Base-by-base conservation (phyloP, 2,888 invertebrate species). In the Acrocera orbiculus region DNA sequence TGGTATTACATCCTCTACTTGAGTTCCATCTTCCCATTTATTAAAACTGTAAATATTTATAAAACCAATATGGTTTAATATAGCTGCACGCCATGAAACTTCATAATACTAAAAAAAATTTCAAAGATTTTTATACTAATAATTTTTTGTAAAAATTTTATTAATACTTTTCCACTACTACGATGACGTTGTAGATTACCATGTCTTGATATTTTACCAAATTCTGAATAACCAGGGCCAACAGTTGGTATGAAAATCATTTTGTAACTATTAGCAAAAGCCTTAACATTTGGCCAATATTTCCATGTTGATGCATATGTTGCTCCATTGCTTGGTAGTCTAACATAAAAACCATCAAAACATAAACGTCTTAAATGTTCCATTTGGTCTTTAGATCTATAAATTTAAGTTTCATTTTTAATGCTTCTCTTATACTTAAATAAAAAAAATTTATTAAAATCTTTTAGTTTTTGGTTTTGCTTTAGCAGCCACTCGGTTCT, bases 1-100 rank as follows among this genome's bases (percentile, higher is more conserved):
- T 3, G 58, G 51, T 19, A 51, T 45, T 3, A 55, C 75, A 25
- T 74, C 71, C 51, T 78, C 78, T 35, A 78, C 75, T 56, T 78
- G 77, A 8, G 76, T 76, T 5, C 78, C 78, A 53, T 76, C 76
- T 43, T 73, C 72, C 76, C 77, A 78, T 49, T 77, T 76, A 50
- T 78, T 78, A 49, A 75, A 78, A 36, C 76, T 76, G 25, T 75
- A 76, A 35, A 78, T 68, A 8, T 70, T 69, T 11, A 79, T 57
- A 33, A 70, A 63, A 34, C 62, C 58, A 8, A 70, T 65, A 15
- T 64, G 62, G 28, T 66, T 62, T 6, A 63, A 58, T 9, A 75
- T 52, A 2, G 74, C 75, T 22, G 65, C 66, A 32, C 66, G 58
- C 67, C 74, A 74, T 1, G 68, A 67, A 1, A 66, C 64, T 37